Evolutionary conservation across 1,140 invertebrate species (phyloP), one percentile per base, ranked within the genome.

Genomic region (Euschistus heros): DNA sequence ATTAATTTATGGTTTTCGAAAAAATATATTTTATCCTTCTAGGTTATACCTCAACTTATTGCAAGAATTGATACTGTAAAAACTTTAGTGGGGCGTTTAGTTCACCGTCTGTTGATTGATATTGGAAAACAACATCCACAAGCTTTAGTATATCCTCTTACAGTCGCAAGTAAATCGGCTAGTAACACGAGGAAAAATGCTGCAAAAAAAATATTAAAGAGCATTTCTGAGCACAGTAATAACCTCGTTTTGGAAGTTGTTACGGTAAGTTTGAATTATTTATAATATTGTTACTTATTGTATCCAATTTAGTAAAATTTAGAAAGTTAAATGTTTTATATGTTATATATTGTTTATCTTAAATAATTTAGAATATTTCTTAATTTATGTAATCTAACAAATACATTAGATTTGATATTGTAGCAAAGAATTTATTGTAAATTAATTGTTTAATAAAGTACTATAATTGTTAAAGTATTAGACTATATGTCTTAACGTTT

Each of bases 21-120:
- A n/a, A 30, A 30, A 4, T 30, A 30, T 30, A 30, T 4, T 47
- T 47, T 47, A 10, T 50, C 7, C 64, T 69, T 98, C 2, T 94
- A 99, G 82, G 96, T 99, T 0, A 98, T 99, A 70, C 97, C 97
- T 0, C 97, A 99, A 76, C 77, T 99, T 2, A 99, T 99, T 69
- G 96, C 97, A 1, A 82, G 97, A 59, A 97, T 99, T 67, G 97
- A 99, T 73, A 96, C 94, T 0, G 89, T 90, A 0, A 80, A 93
- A 26, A 84, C 85, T 66, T 74, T 94, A 55, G 94, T 98, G 0
- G 89, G 88, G 0, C 83, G 89, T 64, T 80, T 98, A 17, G 95
- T 99, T 69, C 90, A 97, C 75, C 88, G 94, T 72, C 78, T 99
- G 6, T 77, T 99, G 1, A 91, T 94, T 63, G 94, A 98, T 73